Conservation (phyloP, 1,140 invertebrate genomes). For the Cyphomyrmex costatus region DNA sequence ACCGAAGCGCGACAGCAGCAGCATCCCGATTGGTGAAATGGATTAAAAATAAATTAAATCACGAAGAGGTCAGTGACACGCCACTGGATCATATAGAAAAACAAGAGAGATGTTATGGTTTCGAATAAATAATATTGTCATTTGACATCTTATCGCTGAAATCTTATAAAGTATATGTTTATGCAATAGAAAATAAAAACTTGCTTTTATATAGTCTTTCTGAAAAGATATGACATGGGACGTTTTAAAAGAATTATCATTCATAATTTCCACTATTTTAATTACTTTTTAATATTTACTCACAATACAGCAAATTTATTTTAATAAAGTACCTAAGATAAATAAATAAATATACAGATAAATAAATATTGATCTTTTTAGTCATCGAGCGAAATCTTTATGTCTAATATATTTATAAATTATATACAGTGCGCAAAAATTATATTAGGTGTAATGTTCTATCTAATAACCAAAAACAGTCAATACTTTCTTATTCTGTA, state of each 20-base stretch:
- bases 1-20: slow-evolving; percentile 23
- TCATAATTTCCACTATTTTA: neutral
- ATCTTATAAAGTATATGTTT: neutral
- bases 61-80: slow-evolving; percentile 18
- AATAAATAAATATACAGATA: too few species aligned
- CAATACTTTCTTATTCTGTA: neutral
- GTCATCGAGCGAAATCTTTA: neutral
- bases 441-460: neutral
- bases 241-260: neutral
- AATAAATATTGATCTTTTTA: neutral
- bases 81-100: neutral
- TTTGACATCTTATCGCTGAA: neutral
- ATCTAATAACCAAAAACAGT: neutral
- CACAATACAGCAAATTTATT: neutral
- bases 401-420: neutral
- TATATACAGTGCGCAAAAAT: neutral
- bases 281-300: neutral
- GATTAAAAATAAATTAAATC: slow-evolving; percentile 58
- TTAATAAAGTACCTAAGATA: neutral
- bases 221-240: neutral
- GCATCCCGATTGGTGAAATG: slow-evolving; percentile 41
- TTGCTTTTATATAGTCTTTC: neutral
- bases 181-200: neutral
- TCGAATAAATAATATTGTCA: neutral
- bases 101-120: neutral